These are phyloP conservation scores for Tribolium freemani DNA, from an alignment of 2,888 invertebrate genomes.

Conservation along the genomic window DNA sequence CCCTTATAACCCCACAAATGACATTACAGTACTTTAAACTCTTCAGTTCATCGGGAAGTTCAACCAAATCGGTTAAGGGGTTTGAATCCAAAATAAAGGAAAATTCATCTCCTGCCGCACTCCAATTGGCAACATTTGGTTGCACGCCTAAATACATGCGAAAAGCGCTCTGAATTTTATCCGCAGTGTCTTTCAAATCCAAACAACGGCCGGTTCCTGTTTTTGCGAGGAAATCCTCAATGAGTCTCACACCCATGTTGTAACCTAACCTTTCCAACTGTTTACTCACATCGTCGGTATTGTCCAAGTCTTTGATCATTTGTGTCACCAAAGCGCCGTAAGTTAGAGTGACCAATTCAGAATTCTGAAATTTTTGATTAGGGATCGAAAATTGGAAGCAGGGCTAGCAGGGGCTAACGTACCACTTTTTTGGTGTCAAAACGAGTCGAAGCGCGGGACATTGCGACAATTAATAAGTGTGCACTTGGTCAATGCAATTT, in stretches of 20 bases:
- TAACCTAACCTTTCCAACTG: conserved; percentile 96
- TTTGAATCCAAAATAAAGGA: conserved; percentile 95
- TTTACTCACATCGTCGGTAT: conserved; percentile 97
- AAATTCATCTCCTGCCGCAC: conserved; percentile 94
- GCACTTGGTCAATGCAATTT: too few species aligned
- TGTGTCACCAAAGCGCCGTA: conserved; percentile 98
- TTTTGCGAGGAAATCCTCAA: conserved; percentile 97
- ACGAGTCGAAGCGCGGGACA: conserved; percentile 80
- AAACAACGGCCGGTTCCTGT: conserved; percentile 91
- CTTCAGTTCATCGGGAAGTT: conserved; percentile 87
- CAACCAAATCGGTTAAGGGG: conserved; percentile 97
- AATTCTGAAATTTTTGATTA: conserved; percentile 76
- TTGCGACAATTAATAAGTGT: conserved; percentile 54
- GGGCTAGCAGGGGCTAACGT: conserved; percentile 60
- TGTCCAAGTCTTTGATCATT: conserved; percentile 96
- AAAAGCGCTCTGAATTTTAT: conserved; percentile 89
- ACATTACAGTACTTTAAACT: conserved; percentile 93
- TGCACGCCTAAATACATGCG: conserved; percentile 91
- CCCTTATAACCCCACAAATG: conserved; percentile 91
- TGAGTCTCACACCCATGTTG: conserved; percentile 97
- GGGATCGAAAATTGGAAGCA: too few species aligned
- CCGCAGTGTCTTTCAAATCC: conserved; percentile 97
- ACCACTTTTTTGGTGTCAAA: conserved; percentile 86
- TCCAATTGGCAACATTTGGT: conserved; percentile 96
- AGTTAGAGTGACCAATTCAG: conserved; percentile 95